These are phyloP conservation scores for Meloidogyne floridensis DNA, from an alignment of 1,140 invertebrate species.

Conservation along the genomic window DNA sequence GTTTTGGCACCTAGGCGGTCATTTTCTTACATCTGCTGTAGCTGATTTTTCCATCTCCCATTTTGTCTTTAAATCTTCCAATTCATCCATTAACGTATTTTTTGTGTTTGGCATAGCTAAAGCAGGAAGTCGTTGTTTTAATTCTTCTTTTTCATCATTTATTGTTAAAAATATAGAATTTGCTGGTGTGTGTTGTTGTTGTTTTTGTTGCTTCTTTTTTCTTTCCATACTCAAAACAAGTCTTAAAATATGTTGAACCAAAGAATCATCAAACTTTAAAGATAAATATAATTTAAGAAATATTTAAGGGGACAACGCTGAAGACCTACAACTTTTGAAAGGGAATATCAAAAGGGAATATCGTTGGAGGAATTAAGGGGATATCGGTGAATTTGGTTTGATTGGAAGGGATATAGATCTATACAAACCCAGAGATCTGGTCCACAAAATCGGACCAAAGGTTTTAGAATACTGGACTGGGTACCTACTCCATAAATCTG, in stretches of 20 bases:
- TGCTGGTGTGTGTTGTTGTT: slow-evolving; percentile 3
- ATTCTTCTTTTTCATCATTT: slow-evolving; percentile 67
- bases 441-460: no score
- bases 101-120: slow-evolving; percentile 80
- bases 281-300: no score
- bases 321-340: no score
- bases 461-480: no score
- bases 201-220: slow-evolving; percentile 46
- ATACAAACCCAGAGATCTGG: no score
- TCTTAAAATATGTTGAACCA: slow-evolving; percentile 84
- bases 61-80: slow-evolving; percentile 45
- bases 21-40: slow-evolving; percentile 27
- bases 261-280: slow-evolving; percentile 77
- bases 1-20: no score
- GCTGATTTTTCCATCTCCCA: slow-evolving; percentile 19
- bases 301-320: no score
- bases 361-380: no score
- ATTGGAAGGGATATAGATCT: no score
- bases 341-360: no score
- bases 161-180: slow-evolving; percentile 35
- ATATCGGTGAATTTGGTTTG: no score
- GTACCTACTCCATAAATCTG: no score
- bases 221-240: slow-evolving; percentile 90
- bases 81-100: slow-evolving; percentile 32
- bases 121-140: slow-evolving; percentile 82